Percentiles rank a stretch among this genome's conserved stretches.
Evolutionary conservation across 2,113 vertebrate genomes (phyloP).

Genomic region (Oophaga pumilio): DNA sequence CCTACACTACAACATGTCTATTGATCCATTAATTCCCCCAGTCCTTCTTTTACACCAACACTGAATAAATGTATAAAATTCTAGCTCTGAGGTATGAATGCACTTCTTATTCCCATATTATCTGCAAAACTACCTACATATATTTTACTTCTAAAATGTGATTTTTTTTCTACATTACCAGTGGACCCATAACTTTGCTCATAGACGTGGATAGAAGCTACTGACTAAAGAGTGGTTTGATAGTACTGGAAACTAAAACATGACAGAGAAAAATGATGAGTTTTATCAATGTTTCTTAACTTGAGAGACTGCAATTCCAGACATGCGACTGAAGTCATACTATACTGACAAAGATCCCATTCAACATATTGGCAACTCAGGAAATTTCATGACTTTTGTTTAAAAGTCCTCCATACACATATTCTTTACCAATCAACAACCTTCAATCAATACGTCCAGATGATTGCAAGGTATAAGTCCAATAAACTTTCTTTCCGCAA

Average conservation of each 20-base stretch:
- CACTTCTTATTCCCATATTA: background rate
- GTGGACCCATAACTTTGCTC: background rate
- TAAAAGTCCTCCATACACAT: conserved; percentile 41
- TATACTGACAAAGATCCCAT: conserved; percentile 37
- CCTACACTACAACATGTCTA: background rate
- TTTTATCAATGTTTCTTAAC: background rate
- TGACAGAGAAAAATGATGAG: background rate
- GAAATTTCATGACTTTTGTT: conserved; percentile 27
- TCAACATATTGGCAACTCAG: conserved; percentile 26
- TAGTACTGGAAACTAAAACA: background rate
- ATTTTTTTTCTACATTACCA: background rate
- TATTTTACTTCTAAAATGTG: background rate
- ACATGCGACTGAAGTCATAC: background rate
- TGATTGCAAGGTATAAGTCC: conserved; percentile 31
- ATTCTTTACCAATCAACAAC: conserved; percentile 36
- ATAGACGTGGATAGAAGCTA: background rate
- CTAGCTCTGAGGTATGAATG: background rate
- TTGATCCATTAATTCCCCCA: background rate
- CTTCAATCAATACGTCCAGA: conserved; percentile 46
- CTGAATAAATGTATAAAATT: background rate
- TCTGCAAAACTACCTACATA: background rate
- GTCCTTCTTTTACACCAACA: background rate
- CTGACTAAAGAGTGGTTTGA: background rate
- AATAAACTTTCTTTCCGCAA: conserved; percentile 37
- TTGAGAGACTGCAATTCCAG: conserved; percentile 4